Percentiles rank a stretch among this genome's conserved stretches.
phyloP scores from a whole-genome alignment of 1,140 invertebrate species.

The Trichonephila clavipes region DNA sequence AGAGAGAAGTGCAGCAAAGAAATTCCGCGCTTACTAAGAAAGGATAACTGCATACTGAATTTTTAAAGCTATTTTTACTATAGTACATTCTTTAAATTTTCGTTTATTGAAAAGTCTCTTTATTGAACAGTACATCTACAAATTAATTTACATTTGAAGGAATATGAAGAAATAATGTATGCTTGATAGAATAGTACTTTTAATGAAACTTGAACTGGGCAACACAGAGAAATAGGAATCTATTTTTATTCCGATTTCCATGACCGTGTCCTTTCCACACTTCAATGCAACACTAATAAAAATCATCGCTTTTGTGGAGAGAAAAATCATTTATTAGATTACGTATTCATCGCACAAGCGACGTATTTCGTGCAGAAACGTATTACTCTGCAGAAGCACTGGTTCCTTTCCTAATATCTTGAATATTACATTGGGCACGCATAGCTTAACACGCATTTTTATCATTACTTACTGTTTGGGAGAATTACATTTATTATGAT shows the following conservation, averaged over 20 bases:
- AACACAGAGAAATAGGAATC: too few relatives aligned
- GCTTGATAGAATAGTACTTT: too few relatives aligned
- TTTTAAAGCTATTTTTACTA: too few relatives aligned
- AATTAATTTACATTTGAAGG: too few relatives aligned
- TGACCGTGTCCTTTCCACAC: background rate
- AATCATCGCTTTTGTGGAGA: background rate
- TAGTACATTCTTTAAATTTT: too few relatives aligned
- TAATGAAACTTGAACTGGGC: too few relatives aligned
- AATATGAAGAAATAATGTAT: too few relatives aligned
- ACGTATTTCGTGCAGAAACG: slow-evolving; percentile 28
- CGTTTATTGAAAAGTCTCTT: too few relatives aligned
- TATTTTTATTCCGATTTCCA: background rate
- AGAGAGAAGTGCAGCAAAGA: too few relatives aligned
- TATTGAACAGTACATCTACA: too few relatives aligned
- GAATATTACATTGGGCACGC: slow-evolving; percentile 47
- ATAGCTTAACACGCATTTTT: slow-evolving; percentile 38
- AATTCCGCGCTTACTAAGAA: too few relatives aligned
- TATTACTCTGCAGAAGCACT: background rate
- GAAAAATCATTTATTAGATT: slow-evolving; percentile 28
- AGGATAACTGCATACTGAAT: too few relatives aligned
- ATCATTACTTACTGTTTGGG: background rate
- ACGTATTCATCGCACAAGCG: slow-evolving; percentile 28
- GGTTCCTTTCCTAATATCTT: slow-evolving; percentile 25
- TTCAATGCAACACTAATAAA: background rate
- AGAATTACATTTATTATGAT: background rate